Base-by-base conservation (phyloP, 2,797 vertebrate genomes). In the Apogon talboti region DNA sequence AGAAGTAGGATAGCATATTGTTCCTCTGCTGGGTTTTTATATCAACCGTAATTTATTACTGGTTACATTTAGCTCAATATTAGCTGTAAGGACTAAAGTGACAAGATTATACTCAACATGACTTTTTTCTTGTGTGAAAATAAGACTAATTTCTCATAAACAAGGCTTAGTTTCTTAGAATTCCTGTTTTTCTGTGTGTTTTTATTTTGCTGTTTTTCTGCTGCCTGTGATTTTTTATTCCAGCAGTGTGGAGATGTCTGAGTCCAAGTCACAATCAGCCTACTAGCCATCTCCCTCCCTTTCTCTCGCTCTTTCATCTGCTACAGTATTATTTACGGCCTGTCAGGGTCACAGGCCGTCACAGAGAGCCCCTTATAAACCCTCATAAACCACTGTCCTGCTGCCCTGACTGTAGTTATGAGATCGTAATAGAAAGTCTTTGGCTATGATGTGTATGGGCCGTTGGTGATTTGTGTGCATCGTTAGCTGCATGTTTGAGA, bases 401-500 rank as follows among this genome's bases (percentile, higher is more conserved):
- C 78, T 61, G 77, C 62, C 71, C 69, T 66, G 24, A 7, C 82
- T 79, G 76, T 67, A 70, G 77, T 87, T 84, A 87, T 81, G 74
- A 60, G 82, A 86, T 84, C 66, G 54, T 89, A 83, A 88, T 72
- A 46, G 73, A 87, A 76, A 72, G 71, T 80, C 78, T 49, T 50
- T 48, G 1, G 52, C 62, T 72, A 73, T 73, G 62, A 72, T 76
- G 68, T 64, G 80, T 41, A 15, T 42, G 54, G 33, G 55, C 58
- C 54, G 45, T 18, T 55, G 10, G 62, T 78, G 76, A 89, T 85
- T 84, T 87, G 74, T 81, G 76, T 65, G 41, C 16, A 44, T 81
- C 30, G 30, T 81, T 76, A 67, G 68, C 7, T 5, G 14, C 30
- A 65, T 55, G 69, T 78, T 66, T 50, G 41, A 59, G 28, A 71